Evolutionary conservation across 2,113 vertebrate species (phyloP), one percentile per base, ranked within the genome.

Genomic region (Aspiorhynchus laticeps): DNA sequence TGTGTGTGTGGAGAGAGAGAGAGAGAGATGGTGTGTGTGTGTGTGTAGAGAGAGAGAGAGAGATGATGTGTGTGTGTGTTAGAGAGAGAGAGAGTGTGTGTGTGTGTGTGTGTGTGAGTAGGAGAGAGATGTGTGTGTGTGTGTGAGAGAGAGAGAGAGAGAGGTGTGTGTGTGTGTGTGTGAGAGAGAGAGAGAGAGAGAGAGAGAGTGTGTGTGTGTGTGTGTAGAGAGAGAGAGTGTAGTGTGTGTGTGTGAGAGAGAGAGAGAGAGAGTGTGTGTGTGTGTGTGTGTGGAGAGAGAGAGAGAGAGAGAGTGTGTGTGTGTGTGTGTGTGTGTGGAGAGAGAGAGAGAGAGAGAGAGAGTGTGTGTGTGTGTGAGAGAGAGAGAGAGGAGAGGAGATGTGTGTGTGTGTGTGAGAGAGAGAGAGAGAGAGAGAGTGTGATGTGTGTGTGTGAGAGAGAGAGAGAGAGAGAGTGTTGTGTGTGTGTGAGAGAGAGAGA

Each of bases 401-500:
- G n/a, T n/a, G n/a, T n/a, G n/a, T n/a, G n/a, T n/a, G n/a, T n/a
- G n/a, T n/a, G n/a, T 69, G 28, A 59, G 74, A 4, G 59, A 84
- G 21, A 69, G 67, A 26, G 43, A 74, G 28, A 83, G 38, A 69
- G 67, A 26, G 43, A 74, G 28, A 83, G n/a, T n/a, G n/a, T n/a
- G n/a, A n/a, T n/a, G n/a, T n/a, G n/a, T n/a, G n/a, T n/a, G n/a
- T n/a, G n/a, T n/a, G n/a, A n/a, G 38, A 69, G 67, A 26, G 43
- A 73, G 28, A 82, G 28, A 59, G 74, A 4, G 59, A 84, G 21
- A 69, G 67, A 26, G 43, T 63, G 28, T n/a, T n/a, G n/a, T n/a
- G n/a, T n/a, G n/a, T n/a, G n/a, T n/a, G n/a, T n/a, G n/a, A 83
- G 38, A 69, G 67, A 26, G 43, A 74, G 28, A 83, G 38, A 69